A percentile compares a stretch with the other conserved stretches of the same genome.
These are phyloP conservation scores for Vultur gryphus DNA, from an alignment of 2,797 vertebrate genomes.

Conservation along the genomic window DNA sequence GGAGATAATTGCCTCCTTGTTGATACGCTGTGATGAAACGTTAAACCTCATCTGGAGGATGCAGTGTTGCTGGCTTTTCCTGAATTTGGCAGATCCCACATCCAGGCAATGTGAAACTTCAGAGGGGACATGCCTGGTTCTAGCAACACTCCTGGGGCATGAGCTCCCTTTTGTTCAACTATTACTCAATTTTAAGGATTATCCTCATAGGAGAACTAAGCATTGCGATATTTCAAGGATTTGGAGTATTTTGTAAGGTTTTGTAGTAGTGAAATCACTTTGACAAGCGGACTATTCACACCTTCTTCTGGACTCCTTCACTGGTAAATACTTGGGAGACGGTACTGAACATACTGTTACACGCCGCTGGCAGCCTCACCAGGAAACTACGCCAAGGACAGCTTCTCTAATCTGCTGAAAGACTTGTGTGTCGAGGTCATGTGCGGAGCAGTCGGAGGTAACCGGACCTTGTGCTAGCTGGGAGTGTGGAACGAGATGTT, in stretches of 20 bases:
- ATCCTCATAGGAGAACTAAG: neutral
- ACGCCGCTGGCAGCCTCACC: neutral
- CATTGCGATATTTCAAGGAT: neutral
- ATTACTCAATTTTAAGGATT: neutral
- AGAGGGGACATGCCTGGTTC: neutral
- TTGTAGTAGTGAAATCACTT: neutral
- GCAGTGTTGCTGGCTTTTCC: neutral
- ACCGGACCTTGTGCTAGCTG: neutral
- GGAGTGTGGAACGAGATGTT: neutral
- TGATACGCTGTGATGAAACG: neutral
- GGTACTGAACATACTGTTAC: constrained; percentile 30
- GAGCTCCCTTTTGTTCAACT: neutral
- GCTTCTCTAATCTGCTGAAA: constrained; percentile 38
- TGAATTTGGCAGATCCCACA: neutral
- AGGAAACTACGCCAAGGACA: constrained; percentile 5
- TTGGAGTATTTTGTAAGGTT: neutral
- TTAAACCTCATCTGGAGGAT: neutral
- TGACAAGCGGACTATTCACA: constrained; percentile 6
- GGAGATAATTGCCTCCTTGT: neutral
- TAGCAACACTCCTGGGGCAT: neutral
- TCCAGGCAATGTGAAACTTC: neutral
- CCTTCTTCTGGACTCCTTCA: constrained; percentile 18
- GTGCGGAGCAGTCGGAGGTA: neutral
- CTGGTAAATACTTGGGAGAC: constrained; percentile 8
- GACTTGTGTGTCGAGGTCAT: neutral